Evolutionary conservation across 2,888 invertebrate species (phyloP).

Genomic region (Esperia sulphurella): DNA sequence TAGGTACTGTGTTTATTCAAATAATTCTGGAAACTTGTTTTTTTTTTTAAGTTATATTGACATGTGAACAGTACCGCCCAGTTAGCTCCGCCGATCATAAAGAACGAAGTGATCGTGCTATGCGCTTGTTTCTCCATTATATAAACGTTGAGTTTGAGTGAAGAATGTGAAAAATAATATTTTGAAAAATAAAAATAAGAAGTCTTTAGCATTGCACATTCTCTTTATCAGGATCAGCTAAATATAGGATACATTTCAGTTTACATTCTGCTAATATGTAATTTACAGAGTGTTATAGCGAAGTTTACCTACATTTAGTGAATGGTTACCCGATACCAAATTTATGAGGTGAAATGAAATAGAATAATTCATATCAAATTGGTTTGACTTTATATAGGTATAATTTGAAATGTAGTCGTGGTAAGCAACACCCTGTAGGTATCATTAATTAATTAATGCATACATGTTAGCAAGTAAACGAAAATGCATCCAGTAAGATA

Average conservation of each 20-base stretch:
- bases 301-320: too few species aligned
- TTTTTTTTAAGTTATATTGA: background rate
- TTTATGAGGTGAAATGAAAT: background rate
- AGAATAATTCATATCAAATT: background rate
- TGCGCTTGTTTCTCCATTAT: slow-evolving; percentile 41
- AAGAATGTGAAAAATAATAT: slow-evolving; percentile 68
- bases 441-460: background rate
- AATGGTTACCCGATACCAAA: too few species aligned
- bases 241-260: slow-evolving; percentile 59
- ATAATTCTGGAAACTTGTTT: too few species aligned
- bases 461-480: slow-evolving; percentile 36
- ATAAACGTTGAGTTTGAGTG: slow-evolving; percentile 56
- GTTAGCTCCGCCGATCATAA: slow-evolving; percentile 42
- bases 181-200: slow-evolving; percentile 67
- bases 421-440: background rate
- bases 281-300: background rate
- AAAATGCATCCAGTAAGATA: slow-evolving; percentile 61
- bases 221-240: slow-evolving; percentile 71
- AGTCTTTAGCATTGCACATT: slow-evolving; percentile 77
- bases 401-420: background rate
- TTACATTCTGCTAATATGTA: slow-evolving; percentile 25
- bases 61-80: slow-evolving; percentile 44
- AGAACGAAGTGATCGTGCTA: slow-evolving; percentile 54
- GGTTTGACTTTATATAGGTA: too few species aligned
- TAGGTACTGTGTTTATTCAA: too few species aligned